Conservation (phyloP, 2,888 invertebrate species). For the Polia nebulosa region DNA sequence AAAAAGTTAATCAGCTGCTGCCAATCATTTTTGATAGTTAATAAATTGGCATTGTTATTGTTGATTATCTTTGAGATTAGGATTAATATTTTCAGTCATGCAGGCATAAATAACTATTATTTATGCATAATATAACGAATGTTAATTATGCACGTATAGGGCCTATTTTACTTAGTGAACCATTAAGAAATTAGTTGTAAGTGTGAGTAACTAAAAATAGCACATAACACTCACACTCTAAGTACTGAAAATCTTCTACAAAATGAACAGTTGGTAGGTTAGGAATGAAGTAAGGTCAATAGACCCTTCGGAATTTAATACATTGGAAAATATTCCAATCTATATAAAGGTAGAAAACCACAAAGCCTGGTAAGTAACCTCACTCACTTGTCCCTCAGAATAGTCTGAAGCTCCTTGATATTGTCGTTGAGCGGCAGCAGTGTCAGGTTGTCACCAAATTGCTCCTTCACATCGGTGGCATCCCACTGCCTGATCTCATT, state of each 20-base stretch:
- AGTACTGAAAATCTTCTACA: neutral
- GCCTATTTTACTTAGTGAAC: neutral
- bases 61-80: slow-evolving; percentile 19
- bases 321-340: neutral
- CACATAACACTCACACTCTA: neutral
- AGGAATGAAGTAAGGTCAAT: neutral
- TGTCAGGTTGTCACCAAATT: slow-evolving; percentile 93
- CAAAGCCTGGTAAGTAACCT: slow-evolving; percentile 73
- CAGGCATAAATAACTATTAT: neutral
- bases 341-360: slow-evolving; percentile 17
- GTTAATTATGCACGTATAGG: neutral
- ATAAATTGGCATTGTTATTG: slow-evolving; percentile 34
- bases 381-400: slow-evolving; percentile 96
- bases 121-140: too few relatives aligned
- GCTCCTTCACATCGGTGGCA: slow-evolving; percentile 86
- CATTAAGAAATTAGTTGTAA: neutral
- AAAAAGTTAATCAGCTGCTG: neutral
- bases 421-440: slow-evolving; percentile 94
- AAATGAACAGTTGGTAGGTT: slow-evolving; percentile 2
- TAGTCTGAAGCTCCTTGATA: slow-evolving; percentile 96
- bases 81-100: neutral
- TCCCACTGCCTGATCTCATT: slow-evolving; percentile 86
- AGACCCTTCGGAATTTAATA: neutral
- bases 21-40: neutral
- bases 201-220: slow-evolving; percentile 45